Evolutionary conservation across 2,797 vertebrate genomes (phyloP).

Genomic region (Hypotaenidia philippensis): DNA sequence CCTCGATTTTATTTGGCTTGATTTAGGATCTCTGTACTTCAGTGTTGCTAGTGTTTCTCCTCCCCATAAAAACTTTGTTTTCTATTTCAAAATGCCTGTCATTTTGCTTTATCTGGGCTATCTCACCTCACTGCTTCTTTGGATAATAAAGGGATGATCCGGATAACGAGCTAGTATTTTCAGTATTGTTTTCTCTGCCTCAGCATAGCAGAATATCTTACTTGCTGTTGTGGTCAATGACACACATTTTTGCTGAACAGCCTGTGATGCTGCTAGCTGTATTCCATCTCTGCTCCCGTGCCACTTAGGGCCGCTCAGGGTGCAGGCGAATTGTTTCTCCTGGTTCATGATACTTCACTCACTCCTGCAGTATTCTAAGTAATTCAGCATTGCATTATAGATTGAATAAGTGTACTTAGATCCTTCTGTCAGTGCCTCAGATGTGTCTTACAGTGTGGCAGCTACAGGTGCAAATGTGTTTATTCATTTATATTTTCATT

Average conservation of each 20-base stretch:
- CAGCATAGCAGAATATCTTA: background rate
- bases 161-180: background rate
- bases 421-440: background rate
- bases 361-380: background rate
- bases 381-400: background rate
- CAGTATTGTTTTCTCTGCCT: background rate
- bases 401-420: background rate
- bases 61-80: background rate
- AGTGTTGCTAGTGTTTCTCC: background rate
- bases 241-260: background rate
- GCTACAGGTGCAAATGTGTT: constrained; percentile 7
- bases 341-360: background rate
- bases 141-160: background rate
- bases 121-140: background rate
- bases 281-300: background rate
- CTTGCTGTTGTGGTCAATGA: background rate
- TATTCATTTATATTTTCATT: background rate
- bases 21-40: background rate
- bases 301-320: background rate
- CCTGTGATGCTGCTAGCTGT: background rate
- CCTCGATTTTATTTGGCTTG: background rate
- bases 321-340: background rate
- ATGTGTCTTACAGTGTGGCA: background rate
- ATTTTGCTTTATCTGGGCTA: background rate
- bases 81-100: background rate